Percentiles rank a stretch among this genome's conserved stretches.
These are phyloP conservation scores for Allolobophora icterica DNA, from an alignment of 2,888 invertebrate genomes.

Conservation along the genomic window DNA sequence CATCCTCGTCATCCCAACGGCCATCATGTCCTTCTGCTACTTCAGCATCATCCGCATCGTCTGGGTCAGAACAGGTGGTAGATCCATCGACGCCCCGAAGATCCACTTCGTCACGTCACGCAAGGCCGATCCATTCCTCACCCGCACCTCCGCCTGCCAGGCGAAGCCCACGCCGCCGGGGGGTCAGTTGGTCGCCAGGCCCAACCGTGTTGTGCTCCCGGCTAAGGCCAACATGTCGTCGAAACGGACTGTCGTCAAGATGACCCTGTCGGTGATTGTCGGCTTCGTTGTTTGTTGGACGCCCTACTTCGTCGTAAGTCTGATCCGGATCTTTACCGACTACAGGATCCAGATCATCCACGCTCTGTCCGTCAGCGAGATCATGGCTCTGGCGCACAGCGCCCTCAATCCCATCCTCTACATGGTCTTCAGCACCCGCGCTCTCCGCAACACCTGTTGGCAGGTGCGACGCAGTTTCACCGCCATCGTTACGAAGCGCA, in stretches of 20 bases:
- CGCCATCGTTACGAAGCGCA: not conserved
- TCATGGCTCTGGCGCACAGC: slow-evolving; percentile 61
- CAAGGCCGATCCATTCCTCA: not conserved
- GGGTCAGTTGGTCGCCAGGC: not conserved
- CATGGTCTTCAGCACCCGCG: slow-evolving; percentile 61
- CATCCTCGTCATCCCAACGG: slow-evolving; percentile 64
- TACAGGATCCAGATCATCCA: slow-evolving; percentile 54
- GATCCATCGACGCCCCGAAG: slow-evolving; percentile 36
- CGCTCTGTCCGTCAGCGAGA: slow-evolving; percentile 55
- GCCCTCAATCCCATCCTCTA: slow-evolving; percentile 67
- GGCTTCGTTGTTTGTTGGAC: slow-evolving; percentile 66
- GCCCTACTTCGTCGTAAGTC: slow-evolving; percentile 66
- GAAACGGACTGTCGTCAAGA: slow-evolving; percentile 65
- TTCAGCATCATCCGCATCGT: slow-evolving; percentile 64
- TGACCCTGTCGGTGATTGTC: slow-evolving; percentile 66
- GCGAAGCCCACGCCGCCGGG: not conserved
- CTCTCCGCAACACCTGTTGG: slow-evolving; percentile 29
- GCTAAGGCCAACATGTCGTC: slow-evolving; percentile 52
- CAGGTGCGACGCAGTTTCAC: not conserved
- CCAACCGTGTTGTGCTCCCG: not conserved
- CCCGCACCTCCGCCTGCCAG: not conserved
- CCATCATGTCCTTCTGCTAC: slow-evolving; percentile 66
- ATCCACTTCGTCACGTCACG: slow-evolving; percentile 39
- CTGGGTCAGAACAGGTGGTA: slow-evolving; percentile 58
- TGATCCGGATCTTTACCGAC: slow-evolving; percentile 63